Evolutionary conservation across 2,888 invertebrate genomes (phyloP).

Genomic region (Ophioninae sp.): DNA sequence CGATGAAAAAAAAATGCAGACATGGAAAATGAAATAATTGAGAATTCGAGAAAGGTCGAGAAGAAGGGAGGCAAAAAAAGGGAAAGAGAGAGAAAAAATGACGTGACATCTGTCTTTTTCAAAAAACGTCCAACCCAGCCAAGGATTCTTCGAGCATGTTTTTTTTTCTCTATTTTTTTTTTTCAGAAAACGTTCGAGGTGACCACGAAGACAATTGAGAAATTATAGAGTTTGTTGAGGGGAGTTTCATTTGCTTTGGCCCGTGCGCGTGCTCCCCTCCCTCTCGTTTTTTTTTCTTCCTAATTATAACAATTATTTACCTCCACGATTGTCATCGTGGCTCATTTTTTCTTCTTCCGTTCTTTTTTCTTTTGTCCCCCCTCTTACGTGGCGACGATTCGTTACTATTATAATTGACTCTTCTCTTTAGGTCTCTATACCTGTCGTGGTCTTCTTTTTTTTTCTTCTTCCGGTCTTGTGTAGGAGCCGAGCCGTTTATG

Average conservation of each 20-base stretch:
- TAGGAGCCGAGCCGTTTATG: constrained; percentile 2
- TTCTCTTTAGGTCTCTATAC: background rate
- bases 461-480: background rate
- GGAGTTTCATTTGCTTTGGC: constrained; percentile 52
- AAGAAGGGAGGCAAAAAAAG: too few relatives aligned
- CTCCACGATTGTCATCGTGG: background rate
- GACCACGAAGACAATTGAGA: constrained; percentile 56
- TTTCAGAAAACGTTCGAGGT: background rate
- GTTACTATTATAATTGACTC: background rate
- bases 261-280: constrained; percentile 3
- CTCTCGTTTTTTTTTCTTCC: constrained; percentile 1
- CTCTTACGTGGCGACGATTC: background rate
- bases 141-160: constrained; percentile 22
- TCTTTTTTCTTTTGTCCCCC: background rate
- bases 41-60: too few relatives aligned
- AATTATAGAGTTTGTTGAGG: constrained; percentile 53
- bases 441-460: constrained; percentile 1
- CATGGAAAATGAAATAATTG: too few relatives aligned
- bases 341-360: background rate
- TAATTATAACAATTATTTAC: constrained; percentile 31
- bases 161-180: constrained; percentile 17
- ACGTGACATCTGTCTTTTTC: too few relatives aligned
- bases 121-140: too few relatives aligned
- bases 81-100: too few relatives aligned
- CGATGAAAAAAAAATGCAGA: too few relatives aligned